phyloP scores from a whole-genome alignment of 2,888 invertebrate genomes.

The Andrena minutula region DNA sequence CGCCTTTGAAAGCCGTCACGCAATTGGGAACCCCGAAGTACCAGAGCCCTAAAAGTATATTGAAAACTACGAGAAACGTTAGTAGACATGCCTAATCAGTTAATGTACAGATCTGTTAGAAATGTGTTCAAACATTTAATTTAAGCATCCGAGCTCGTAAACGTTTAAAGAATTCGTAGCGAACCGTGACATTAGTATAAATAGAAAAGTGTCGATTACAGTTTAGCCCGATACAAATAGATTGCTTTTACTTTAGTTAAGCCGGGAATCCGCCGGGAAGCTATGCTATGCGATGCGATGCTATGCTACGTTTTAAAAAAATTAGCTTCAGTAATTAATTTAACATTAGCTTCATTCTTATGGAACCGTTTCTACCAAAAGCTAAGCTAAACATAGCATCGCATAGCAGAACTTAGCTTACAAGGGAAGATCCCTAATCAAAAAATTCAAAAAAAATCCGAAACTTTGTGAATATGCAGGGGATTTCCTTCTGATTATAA shows the following conservation, averaged over 20 bases:
- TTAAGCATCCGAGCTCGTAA: background rate
- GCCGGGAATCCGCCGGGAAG: too few relatives aligned
- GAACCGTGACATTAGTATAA: conserved; percentile 15
- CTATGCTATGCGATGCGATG: too few relatives aligned
- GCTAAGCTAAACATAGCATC: too few relatives aligned
- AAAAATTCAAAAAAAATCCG: too few relatives aligned
- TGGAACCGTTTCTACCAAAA: too few relatives aligned
- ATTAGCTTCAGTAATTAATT: too few relatives aligned
- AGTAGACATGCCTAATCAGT: conserved; percentile 68
- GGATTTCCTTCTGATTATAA: too few relatives aligned
- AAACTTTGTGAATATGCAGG: too few relatives aligned
- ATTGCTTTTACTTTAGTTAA: conserved; percentile 11
- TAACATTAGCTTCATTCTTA: too few relatives aligned
- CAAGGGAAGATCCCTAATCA: too few relatives aligned
- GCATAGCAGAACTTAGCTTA: too few relatives aligned
- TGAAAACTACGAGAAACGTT: conserved; percentile 75
- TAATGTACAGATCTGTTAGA: conserved; percentile 13
- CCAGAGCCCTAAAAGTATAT: conserved; percentile 79
- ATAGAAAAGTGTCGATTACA: background rate
- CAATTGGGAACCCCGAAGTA: conserved; percentile 79
- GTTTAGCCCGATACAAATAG: conserved; percentile 7
- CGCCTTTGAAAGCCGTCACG: conserved; percentile 86
- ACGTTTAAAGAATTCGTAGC: background rate
- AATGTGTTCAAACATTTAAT: conserved; percentile 14
- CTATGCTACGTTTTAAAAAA: too few relatives aligned